phyloP scores from a whole-genome alignment of 2,888 invertebrate species.

The Tuberolachnus salignus region DNA sequence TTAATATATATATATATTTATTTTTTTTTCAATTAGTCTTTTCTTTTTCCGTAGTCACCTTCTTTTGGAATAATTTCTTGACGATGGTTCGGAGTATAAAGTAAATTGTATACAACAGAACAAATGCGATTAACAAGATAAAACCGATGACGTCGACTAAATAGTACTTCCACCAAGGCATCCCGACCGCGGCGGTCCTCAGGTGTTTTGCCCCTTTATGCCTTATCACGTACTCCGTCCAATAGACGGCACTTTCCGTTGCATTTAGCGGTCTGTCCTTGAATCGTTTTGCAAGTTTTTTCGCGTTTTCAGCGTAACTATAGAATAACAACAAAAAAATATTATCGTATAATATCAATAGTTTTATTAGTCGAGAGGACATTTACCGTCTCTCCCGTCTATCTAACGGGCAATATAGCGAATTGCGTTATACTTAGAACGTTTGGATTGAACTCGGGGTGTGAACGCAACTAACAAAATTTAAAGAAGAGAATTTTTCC shows the following conservation, averaged over 20 bases:
- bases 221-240: slow-evolving; percentile 58
- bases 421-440: no score
- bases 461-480: no score
- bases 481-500: no score
- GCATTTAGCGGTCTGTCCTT: slow-evolving; percentile 47
- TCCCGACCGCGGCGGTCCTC: slow-evolving; percentile 39
- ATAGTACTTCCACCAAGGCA: slow-evolving; percentile 55
- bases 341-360: no score
- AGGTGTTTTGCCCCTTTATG: slow-evolving; percentile 58
- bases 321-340: not conserved
- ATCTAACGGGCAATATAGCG: no score
- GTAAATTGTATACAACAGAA: slow-evolving; percentile 13
- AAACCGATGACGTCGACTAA: slow-evolving; percentile 43
- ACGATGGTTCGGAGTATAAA: slow-evolving; percentile 12
- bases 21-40: slow-evolving; percentile 33
- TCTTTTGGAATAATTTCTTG: slow-evolving; percentile 26
- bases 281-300: slow-evolving; percentile 50
- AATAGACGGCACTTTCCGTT: slow-evolving; percentile 57
- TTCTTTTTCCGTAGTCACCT: slow-evolving; percentile 9
- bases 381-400: no score
- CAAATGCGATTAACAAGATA: not conserved
- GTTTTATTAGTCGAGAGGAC: no score
- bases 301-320: slow-evolving; percentile 53
- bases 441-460: no score
- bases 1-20: no score